Base-by-base conservation (phyloP, 2,113 vertebrate species). In the Carettochelys insculpta region DNA sequence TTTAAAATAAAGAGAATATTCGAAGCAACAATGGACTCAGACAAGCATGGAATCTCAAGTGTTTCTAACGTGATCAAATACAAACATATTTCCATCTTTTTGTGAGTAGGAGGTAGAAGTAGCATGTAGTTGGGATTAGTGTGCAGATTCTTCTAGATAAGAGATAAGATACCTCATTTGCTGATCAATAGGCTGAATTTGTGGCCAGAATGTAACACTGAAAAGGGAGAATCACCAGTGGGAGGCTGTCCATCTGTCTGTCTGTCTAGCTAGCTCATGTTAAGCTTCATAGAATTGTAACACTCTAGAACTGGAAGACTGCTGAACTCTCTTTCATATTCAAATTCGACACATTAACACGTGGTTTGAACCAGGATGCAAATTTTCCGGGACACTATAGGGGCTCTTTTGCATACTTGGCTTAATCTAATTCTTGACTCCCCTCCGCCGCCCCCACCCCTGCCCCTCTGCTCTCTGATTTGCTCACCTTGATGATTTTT, bases 21-120 rank as follows among this genome's bases (percentile, higher is more conserved):
- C 80, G 78, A 89, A 81, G 82, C 95, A 94, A 83, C 41, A 53
- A 61, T 86, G 1, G 0, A 85, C 65, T n/a, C 20, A n/a, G n/a
- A 47, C 1, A 75, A 90, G 78, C n/a, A 53, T 2, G 47, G 85
- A 71, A 93, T 94, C 95, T 94, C 92, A 95, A 94, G 34, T 78
- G 45, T 86, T 82, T 94, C 81, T 48, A 45, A 65, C 29, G 34
- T 38, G 80, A 85, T 79, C 85, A 96, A 92, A 80, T 78, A 27
- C 86, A 96, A 96, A 89, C 83, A 61, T 77, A 10, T 51, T 91
- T 93, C 68, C 58, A 89, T 90, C 78, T 58, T 58, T 50, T 50
- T 77, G 76, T 97, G 94, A 94, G 75, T 12, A 85, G 41, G 81
- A 90, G 71, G 50, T 19, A 65, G 11, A 94, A 92, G 50, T 84